A percentile compares a stretch with the other conserved stretches of the same genome.
phyloP scores from a whole-genome alignment of 2,888 invertebrate species.

The Fabriciana adippe region DNA sequence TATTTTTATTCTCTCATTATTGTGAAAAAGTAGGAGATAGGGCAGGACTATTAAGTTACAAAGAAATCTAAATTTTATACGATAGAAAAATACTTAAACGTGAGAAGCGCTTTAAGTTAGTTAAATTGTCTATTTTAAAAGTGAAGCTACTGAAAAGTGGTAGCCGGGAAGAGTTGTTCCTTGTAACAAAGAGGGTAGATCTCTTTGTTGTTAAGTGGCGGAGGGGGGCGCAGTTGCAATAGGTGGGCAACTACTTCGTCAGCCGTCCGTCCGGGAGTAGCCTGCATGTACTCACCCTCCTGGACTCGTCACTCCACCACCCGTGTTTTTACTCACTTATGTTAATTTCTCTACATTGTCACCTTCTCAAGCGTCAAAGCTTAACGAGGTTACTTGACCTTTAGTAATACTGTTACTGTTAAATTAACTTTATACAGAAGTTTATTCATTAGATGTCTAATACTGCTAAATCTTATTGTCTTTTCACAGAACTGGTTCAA shows the following conservation, averaged over 20 bases:
- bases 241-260: slow-evolving; percentile 79
- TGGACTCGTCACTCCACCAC: slow-evolving; percentile 40
- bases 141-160: slow-evolving; percentile 68
- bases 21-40: no score
- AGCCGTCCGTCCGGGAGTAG: slow-evolving; percentile 75
- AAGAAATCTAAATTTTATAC: background rate
- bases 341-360: slow-evolving; percentile 38
- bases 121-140: slow-evolving; percentile 57
- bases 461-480: slow-evolving; percentile 10
- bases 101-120: slow-evolving; percentile 40
- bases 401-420: background rate
- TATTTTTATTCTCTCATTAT: no score
- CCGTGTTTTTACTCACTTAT: slow-evolving; percentile 39
- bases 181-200: slow-evolving; percentile 79
- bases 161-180: slow-evolving; percentile 71
- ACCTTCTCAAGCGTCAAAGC: slow-evolving; percentile 9
- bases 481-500: slow-evolving; percentile 12
- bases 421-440: slow-evolving; percentile 1
- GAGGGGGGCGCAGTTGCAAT: slow-evolving; percentile 68
- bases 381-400: slow-evolving; percentile 6
- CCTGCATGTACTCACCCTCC: slow-evolving; percentile 61
- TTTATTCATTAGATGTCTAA: slow-evolving; percentile 1
- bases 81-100: slow-evolving; percentile 9
- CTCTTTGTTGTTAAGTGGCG: slow-evolving; percentile 80
- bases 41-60: no score